phyloP scores from a whole-genome alignment of 2,113 vertebrate genomes.

The Cromileptes altivelis region DNA sequence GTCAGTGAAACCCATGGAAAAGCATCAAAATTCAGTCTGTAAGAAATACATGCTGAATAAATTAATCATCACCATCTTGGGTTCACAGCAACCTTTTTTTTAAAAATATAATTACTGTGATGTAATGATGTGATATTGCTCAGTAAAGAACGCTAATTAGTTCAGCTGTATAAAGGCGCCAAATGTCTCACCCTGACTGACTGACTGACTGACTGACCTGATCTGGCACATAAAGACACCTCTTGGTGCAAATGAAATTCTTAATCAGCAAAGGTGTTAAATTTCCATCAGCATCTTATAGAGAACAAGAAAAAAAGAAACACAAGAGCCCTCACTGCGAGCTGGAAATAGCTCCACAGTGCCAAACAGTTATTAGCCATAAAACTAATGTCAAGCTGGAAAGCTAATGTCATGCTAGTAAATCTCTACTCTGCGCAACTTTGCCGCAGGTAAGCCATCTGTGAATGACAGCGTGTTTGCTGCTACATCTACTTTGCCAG shows the following conservation, averaged over 20 bases:
- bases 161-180: constrained; percentile 18
- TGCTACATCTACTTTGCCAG: constrained; percentile 54
- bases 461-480: constrained; percentile 61
- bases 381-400: constrained; percentile 73
- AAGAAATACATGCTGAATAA: neutral
- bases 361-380: constrained; percentile 66
- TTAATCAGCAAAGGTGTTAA: constrained; percentile 49
- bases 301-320: neutral
- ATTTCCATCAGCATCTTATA: constrained; percentile 32
- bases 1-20: neutral
- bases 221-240: constrained; percentile 20
- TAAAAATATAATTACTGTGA: constrained; percentile 5
- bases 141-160: constrained; percentile 22
- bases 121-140: constrained; percentile 10
- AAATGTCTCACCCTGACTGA: constrained; percentile 14
- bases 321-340: neutral
- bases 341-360: constrained; percentile 46
- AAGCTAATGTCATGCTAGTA: constrained; percentile 76
- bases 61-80: neutral
- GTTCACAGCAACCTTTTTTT: neutral
- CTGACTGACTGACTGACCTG: constrained; percentile 26
- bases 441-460: constrained; percentile 77
- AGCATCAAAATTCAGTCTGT: neutral
- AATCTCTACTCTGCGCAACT: constrained; percentile 69
- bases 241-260: constrained; percentile 36